Base-by-base conservation (phyloP, 1,140 invertebrate species). In the Brachionus manjavacas region DNA sequence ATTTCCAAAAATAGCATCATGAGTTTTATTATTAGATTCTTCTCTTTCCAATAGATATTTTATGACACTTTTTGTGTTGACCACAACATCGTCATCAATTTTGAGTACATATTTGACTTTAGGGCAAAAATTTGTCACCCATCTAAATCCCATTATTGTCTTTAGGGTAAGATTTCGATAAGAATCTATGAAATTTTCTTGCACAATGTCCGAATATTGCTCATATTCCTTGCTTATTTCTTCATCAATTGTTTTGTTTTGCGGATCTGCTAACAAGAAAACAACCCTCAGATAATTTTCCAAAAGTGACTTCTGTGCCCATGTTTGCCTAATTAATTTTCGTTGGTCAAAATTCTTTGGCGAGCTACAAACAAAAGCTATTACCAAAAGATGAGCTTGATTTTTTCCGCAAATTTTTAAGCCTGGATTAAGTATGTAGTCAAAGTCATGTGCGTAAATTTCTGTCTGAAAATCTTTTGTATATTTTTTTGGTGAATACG, bases 31-130 rank as follows among this genome's bases (percentile, higher is more conserved):
- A 0, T 20, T 23, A 7, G 16, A 20, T 6, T 2, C 20, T 20
- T 8, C n/a, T 20, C n/a, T 55, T 4, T 55, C 9, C 1, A 9
- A 8, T 20, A 79, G 23, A 64, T 60, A 68, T 3, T 83, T 68
- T 0, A 83, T 25, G 11, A 83, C 49, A 31, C n/a, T 16, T 28
- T 12, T 20, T 55, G 68, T 84, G 23, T 86, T 86, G 0, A 87
- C 86, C 23, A 86, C 80, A 4, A 85, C 74, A 49, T 86, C 86
- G 39, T 86, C 85, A 41, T 86, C 85, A 2, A 86, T 83, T 84
- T 85, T 85, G 6, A 86, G 66, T 25, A 81, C 83, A 35, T 83
- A 85, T 7, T 72, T 49, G 4, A 85, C 84, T 6, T 60, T 55
- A 8, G 55, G 12, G 49, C 86, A 86, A 83, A 85, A 76, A 3